These are phyloP conservation scores for Dreissena rostriformis DNA, from an alignment of 1,140 invertebrate species.

Conservation along the genomic window DNA sequence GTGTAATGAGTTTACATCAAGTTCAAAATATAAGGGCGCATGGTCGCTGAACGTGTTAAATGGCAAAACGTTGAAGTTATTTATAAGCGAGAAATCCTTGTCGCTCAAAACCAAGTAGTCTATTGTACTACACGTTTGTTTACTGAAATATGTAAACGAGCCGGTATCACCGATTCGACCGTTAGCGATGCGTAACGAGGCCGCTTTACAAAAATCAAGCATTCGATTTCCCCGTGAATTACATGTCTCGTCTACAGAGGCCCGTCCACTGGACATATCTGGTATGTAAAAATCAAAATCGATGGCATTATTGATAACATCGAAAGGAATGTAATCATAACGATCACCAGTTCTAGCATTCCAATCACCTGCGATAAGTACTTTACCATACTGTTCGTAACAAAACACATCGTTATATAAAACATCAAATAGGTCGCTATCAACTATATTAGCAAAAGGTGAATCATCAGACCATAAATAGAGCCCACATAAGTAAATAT, in stretches of 20 bases:
- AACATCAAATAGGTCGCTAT: slow-evolving; percentile 12
- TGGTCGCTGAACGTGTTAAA: background rate
- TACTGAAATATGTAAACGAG: background rate
- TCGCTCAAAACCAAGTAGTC: background rate
- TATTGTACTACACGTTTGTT: background rate
- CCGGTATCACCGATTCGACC: background rate
- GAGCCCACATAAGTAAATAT: slow-evolving; percentile 17
- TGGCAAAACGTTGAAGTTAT: too few species aligned
- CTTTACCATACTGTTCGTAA: slow-evolving; percentile 5
- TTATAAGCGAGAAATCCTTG: background rate
- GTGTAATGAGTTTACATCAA: background rate
- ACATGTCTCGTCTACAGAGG: background rate
- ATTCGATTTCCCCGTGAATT: background rate
- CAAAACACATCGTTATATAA: slow-evolving; percentile 9
- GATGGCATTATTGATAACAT: background rate
- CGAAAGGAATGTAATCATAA: slow-evolving; percentile 1
- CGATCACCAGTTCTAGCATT: slow-evolving; percentile 5
- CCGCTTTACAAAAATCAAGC: background rate
- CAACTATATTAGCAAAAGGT: background rate
- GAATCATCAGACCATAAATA: slow-evolving; percentile 6
- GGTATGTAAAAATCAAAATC: background rate
- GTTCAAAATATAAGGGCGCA: background rate
- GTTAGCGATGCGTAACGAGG: slow-evolving; percentile 6
- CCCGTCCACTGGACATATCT: background rate
- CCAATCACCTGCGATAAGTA: slow-evolving; percentile 16